Base-by-base conservation (phyloP, 2,797 vertebrate genomes). In the Channallabes apus region DNA sequence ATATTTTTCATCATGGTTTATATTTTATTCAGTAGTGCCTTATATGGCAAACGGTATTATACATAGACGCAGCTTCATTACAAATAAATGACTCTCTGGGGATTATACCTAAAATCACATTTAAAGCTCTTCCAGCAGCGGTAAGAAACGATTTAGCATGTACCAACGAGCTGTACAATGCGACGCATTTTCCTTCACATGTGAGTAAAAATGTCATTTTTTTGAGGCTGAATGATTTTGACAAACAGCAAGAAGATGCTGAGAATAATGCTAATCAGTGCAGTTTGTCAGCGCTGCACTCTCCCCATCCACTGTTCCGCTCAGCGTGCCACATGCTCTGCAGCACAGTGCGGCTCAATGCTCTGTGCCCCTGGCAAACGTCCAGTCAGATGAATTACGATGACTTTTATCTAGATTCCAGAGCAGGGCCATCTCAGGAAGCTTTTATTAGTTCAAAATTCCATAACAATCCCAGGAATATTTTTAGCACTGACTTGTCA, bases 341-440 rank as follows among this genome's bases (percentile, higher is more conserved):
- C 67, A 35, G 82, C 41, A 64, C 69, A 69, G 71, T 85, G 77
- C 56, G 56, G 84, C n/a, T 77, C 64, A 87, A 84, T 71, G 61
- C 35, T 73, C 56, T 41, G 73, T 65, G 41, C 72, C 58, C 32
- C 80, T 90, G 88, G 88, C 84, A 75, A 59, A 59, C 5, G 61
- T 87, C 87, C 88, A 90, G 88, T 38, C 82, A 69, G 62, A 86
- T 90, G 82, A 91, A 88, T 87, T 91, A 90, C 72, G 84, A 84
- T 86, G 71, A 88, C 77, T 86, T 91, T 89, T 88, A 83, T 85
- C 85, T 87, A 85, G 84, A 87, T 88, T 88, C 89, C 87, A 89
- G 86, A 82, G 85, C 85, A 83, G 72, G 82, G 82, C 78, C 46
- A 85, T 84, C 73, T 82, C 83, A 83, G 65, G 82, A 85, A 88